A percentile compares a stretch with the other conserved stretches of the same genome.
phyloP scores from a whole-genome alignment of 2,113 vertebrate genomes.

The Pelusios castaneus region DNA sequence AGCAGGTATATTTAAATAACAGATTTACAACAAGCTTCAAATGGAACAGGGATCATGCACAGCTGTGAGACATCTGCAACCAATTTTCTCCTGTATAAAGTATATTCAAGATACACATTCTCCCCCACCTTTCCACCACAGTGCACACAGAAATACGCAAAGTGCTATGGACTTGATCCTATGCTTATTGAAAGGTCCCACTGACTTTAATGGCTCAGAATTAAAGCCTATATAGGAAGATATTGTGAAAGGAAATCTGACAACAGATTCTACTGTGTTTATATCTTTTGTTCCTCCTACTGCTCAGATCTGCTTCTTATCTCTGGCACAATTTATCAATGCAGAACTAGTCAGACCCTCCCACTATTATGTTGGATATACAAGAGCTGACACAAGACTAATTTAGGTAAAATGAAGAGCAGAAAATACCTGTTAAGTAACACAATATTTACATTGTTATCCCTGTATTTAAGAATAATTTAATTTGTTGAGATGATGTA shows the following conservation, averaged over 20 bases:
- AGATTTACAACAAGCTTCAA: conserved; percentile 64
- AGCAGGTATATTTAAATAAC: conserved; percentile 46
- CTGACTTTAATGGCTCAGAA: not conserved
- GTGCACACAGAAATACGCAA: not conserved
- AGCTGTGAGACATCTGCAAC: conserved; percentile 68
- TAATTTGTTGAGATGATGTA: not conserved
- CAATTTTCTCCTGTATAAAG: conserved; percentile 53
- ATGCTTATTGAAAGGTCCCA: not conserved
- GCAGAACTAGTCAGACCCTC: not conserved
- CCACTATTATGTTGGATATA: not conserved
- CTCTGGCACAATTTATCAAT: not conserved
- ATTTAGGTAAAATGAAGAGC: not conserved
- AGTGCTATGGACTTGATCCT: not conserved
- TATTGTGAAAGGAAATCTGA: not conserved
- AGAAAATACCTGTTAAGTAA: not conserved
- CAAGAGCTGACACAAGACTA: not conserved
- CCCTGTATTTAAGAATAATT: not conserved
- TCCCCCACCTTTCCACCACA: not conserved
- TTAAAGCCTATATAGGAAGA: not conserved
- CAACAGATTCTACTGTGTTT: not conserved
- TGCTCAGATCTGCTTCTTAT: conserved; percentile 33
- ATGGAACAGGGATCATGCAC: conserved; percentile 62
- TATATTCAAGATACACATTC: conserved; percentile 60
- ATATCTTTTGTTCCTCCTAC: conserved; percentile 22
- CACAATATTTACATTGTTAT: not conserved